Base-by-base conservation (phyloP, 2,888 invertebrate genomes). In the Chirona hameri region DNA sequence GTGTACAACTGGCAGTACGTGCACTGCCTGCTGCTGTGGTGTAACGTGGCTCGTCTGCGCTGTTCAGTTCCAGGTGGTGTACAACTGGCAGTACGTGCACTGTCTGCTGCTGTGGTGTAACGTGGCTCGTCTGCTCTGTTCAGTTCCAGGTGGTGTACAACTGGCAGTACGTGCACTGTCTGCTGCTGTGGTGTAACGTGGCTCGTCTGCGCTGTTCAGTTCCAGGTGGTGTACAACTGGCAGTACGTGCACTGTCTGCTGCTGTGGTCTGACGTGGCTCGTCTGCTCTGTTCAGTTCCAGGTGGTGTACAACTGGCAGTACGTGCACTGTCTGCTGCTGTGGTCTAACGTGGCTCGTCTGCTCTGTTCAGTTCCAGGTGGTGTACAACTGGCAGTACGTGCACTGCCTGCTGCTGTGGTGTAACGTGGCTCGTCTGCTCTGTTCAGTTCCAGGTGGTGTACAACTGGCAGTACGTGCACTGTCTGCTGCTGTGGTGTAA, bases 331-430 rank as follows among this genome's bases (percentile, higher is more conserved):
- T 7, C 88, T 99, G 83, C 93, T 93, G 86, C n/a, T n/a, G n/a
- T n/a, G n/a, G n/a, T 99, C 83, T 99, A 98, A 18, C n/a, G 24
- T 21, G 7, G 18, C 24, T 21, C 24, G 3, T 79, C 5, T 55
- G 24, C 46, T 4, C 39, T n/a, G 93, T 60, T 9, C 83, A 84
- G 83, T 92, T 94, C 84, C 96, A 96, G 89, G 93, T 96, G 0
- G 97, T 99, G 12, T 98, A 97, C 88, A 99, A 99, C 88, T 99
- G 99, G 99, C 99, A 99, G 88, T 99, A 92, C 88, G 90, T 99
- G 0, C 98, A 98, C 88, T 98, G 98, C 5, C 88, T 99, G 83
- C 93, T 93, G 86, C 90, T 99, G 83, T 99, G 98, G 29, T 52
- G 24, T 29, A n/a, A 29, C 69, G 21, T 55, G n/a, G 2, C 31